Percentiles rank a stretch among this genome's conserved stretches.
phyloP scores from a whole-genome alignment of 1,140 invertebrate species.

The Drosophila insularis region DNA sequence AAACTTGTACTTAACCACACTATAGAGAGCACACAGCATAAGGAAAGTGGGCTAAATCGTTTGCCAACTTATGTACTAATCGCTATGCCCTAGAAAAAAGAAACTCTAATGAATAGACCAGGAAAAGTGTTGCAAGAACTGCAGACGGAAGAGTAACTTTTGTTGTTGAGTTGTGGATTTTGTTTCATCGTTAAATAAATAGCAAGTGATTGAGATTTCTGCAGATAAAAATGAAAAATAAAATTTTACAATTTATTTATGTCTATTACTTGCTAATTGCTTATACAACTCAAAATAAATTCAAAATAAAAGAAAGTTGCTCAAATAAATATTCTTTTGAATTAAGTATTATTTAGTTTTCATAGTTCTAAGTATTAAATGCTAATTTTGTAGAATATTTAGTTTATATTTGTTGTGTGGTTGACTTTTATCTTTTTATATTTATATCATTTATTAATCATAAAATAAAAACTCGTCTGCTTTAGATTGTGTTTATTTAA shows the following conservation, averaged over 20 bases:
- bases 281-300: neutral
- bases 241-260: neutral
- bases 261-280: slow-evolving; percentile 3
- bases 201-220: neutral
- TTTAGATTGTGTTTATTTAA: no score
- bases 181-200: slow-evolving; percentile 7
- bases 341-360: no score
- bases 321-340: no score
- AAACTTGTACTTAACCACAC: neutral
- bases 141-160: neutral
- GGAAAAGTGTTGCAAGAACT: neutral
- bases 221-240: neutral
- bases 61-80: slow-evolving; percentile 49
- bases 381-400: no score
- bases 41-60: slow-evolving; percentile 45
- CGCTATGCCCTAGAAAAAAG: slow-evolving; percentile 54
- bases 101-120: slow-evolving; percentile 35
- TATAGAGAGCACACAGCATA: neutral
- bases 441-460: no score
- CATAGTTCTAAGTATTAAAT: no score
- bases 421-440: no score
- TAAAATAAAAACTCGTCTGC: no score
- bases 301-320: no score
- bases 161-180: neutral
- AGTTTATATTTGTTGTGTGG: no score